A percentile compares a stretch with the other conserved stretches of the same genome.
Evolutionary conservation across 2,113 vertebrate species (phyloP).

Genomic region (Coptodon bakossiorum): DNA sequence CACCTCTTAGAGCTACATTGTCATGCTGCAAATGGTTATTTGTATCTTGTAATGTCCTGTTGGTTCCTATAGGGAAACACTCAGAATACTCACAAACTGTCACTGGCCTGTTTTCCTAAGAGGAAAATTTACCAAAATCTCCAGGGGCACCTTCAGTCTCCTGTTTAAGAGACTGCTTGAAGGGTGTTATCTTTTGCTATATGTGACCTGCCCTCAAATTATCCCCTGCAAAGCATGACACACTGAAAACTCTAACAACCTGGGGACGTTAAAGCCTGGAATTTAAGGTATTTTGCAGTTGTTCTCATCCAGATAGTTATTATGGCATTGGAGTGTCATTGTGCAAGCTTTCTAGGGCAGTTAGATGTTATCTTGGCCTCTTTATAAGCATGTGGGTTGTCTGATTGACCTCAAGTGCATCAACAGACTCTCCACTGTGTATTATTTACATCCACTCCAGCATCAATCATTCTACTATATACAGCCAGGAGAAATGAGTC

Average conservation of each 20-base stretch:
- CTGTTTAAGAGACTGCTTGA: neutral
- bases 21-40: neutral
- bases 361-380: neutral
- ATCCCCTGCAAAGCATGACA: neutral
- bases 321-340: neutral
- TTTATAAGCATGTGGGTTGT: neutral
- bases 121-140: neutral
- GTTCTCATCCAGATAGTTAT: neutral
- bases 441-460: neutral
- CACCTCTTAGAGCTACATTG: neutral
- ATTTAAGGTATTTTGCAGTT: neutral
- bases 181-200: neutral
- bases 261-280: neutral
- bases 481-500: conserved; percentile 8
- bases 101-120: neutral
- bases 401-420: conserved; percentile 2
- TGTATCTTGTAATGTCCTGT: neutral
- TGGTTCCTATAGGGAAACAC: neutral
- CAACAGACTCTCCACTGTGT: neutral
- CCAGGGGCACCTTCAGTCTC: neutral
- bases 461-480: conserved; percentile 24
- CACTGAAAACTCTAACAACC: neutral
- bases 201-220: neutral
- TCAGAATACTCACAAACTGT: neutral
- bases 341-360: conserved; percentile 44